Evolutionary conservation across 1,140 invertebrate species (phyloP).

Genomic region (Ips nitidus): DNA sequence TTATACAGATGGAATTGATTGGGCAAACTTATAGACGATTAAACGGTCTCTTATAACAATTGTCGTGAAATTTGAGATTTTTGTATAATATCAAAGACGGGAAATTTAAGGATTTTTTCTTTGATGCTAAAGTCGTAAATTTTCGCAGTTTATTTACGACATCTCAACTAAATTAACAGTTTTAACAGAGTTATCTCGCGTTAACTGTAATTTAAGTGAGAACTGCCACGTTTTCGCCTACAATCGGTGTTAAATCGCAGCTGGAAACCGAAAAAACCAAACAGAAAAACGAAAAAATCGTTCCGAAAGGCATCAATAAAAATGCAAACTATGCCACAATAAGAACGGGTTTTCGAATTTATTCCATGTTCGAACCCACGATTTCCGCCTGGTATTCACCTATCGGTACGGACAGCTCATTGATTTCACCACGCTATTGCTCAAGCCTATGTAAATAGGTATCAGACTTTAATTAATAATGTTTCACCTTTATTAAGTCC

Average conservation of each 20-base stretch:
- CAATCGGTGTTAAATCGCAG: background rate
- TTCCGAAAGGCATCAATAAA: background rate
- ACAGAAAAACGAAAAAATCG: background rate
- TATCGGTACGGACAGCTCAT: slow-evolving; percentile 2
- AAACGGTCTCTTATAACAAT: background rate
- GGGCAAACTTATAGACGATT: background rate
- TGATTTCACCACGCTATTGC: slow-evolving; percentile 3
- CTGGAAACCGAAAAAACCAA: background rate
- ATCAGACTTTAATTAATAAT: slow-evolving; percentile 1
- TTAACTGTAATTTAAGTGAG: background rate
- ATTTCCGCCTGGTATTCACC: slow-evolving; percentile 16
- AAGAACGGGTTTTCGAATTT: slow-evolving; percentile 6
- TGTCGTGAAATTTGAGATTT: no score
- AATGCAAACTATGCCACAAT: slow-evolving; percentile 4
- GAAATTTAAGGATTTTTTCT: background rate
- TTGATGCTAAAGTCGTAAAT: background rate
- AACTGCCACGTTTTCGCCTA: background rate
- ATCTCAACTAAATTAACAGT: background rate
- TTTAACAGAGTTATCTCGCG: background rate
- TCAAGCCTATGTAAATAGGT: background rate
- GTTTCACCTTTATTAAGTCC: background rate
- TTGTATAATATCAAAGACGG: no score
- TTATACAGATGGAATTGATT: background rate
- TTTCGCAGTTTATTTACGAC: background rate
- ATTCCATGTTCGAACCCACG: slow-evolving; percentile 14